A percentile compares a stretch with the other conserved stretches of the same genome.
These are phyloP conservation scores for Epirrhoe tristata DNA, from an alignment of 2,888 invertebrate genomes.

Conservation along the genomic window DNA sequence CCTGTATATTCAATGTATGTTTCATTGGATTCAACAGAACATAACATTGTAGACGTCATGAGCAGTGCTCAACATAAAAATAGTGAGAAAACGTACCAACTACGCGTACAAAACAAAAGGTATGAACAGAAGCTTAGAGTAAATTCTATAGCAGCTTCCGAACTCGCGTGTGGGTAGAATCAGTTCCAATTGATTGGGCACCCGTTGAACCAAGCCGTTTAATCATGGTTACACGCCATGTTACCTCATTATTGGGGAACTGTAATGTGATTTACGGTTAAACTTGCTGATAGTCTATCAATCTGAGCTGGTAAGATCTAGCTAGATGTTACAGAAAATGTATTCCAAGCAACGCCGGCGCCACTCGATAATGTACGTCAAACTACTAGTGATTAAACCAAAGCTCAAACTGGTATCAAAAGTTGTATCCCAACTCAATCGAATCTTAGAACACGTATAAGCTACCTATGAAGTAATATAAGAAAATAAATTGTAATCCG, in stretches of 20 bases:
- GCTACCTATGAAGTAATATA: not conserved
- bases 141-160: constrained; percentile 58
- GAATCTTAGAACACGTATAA: not conserved
- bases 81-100: constrained; percentile 12
- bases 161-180: constrained; percentile 57
- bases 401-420: too few species aligned
- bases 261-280: constrained; percentile 49
- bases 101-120: constrained; percentile 25
- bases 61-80: constrained; percentile 17
- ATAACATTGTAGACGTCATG: constrained; percentile 21
- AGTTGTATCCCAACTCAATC: not conserved
- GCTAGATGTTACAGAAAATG: not conserved
- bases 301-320: constrained; percentile 13
- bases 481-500: not conserved
- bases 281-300: constrained; percentile 29
- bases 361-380: not conserved
- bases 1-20: not conserved
- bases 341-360: not conserved
- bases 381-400: not conserved
- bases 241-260: constrained; percentile 55
- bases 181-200: constrained; percentile 69
- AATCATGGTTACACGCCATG: constrained; percentile 66
- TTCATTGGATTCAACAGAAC: constrained; percentile 9
- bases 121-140: constrained; percentile 45
- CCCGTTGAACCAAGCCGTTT: constrained; percentile 64